Evolutionary conservation across 1,140 invertebrate species (phyloP).

Genomic region (Brachionus plicatilis): DNA sequence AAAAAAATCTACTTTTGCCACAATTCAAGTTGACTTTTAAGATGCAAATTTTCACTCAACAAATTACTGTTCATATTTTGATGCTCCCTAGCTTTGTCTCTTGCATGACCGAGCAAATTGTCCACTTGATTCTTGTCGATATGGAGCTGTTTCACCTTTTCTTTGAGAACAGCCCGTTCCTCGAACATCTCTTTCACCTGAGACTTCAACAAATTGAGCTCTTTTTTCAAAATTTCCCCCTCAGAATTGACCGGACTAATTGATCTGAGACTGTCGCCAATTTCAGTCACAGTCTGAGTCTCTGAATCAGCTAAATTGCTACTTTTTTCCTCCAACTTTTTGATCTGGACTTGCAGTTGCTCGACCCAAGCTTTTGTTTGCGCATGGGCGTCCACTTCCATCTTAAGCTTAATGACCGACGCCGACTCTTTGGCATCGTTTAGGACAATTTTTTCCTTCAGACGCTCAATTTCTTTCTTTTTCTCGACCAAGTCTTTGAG

Average conservation of each 20-base stretch:
- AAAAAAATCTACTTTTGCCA: neutral
- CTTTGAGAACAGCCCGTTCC: neutral
- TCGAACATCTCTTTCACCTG: conserved; percentile 39
- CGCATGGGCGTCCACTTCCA: neutral
- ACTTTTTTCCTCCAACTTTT: neutral
- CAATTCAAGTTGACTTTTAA: conserved; percentile 12
- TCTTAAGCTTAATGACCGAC: neutral
- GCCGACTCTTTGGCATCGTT: conserved; percentile 24
- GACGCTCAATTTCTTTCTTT: conserved; percentile 18
- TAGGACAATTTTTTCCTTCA: conserved; percentile 10
- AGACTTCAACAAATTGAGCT: conserved; percentile 7
- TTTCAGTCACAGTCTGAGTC: neutral
- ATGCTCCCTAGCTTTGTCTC: neutral
- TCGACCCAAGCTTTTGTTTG: neutral
- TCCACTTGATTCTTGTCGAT: neutral
- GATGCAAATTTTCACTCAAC: conserved; percentile 12
- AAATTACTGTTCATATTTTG: conserved; percentile 18
- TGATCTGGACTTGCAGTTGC: neutral
- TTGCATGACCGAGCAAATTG: neutral
- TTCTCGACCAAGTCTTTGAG: neutral
- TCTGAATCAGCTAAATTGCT: neutral
- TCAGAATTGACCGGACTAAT: conserved; percentile 6
- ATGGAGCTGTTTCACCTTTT: neutral
- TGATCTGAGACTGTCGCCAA: neutral
- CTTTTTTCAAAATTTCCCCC: neutral